phyloP scores from a whole-genome alignment of 2,888 invertebrate species.

The Coelogynopora nodosa region DNA sequence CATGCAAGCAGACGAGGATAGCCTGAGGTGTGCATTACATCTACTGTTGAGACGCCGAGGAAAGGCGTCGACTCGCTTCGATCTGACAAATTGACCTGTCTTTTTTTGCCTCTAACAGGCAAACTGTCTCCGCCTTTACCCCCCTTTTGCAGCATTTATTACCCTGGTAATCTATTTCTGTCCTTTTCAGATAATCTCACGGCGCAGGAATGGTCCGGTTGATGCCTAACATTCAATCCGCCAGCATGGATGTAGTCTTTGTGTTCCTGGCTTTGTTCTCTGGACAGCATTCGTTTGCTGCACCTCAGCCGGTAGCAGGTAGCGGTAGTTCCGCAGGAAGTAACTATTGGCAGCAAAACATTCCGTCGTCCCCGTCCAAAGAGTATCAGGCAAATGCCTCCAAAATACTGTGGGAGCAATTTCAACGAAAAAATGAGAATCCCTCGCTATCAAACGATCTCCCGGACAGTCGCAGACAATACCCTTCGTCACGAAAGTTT shows the following conservation, averaged over 20 bases:
- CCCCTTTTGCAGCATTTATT: background rate
- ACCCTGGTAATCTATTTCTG: background rate
- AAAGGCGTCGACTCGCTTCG: background rate
- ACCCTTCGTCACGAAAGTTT: background rate
- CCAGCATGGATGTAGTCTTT: background rate
- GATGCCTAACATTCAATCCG: too few relatives aligned
- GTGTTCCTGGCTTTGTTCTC: background rate
- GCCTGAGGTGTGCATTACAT: too few relatives aligned
- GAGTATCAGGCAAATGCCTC: constrained; percentile 27
- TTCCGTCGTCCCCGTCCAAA: background rate
- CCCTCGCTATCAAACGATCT: background rate
- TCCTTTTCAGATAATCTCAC: background rate
- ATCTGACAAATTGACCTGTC: constrained; percentile 23
- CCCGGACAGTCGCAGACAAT: background rate
- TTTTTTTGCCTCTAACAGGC: background rate
- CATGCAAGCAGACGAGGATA: too few relatives aligned
- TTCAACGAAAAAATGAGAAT: constrained; percentile 14
- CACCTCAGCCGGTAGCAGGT: background rate
- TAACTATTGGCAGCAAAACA: too few relatives aligned
- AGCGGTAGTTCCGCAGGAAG: background rate
- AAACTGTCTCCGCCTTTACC: background rate
- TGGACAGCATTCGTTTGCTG: background rate
- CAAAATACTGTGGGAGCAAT: constrained; percentile 14
- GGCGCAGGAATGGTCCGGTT: background rate
- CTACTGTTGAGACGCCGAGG: background rate